Evolutionary conservation across 1,140 invertebrate genomes (phyloP), one percentile per base, ranked within the genome.

Genomic region (Drosophila yakuba): DNA sequence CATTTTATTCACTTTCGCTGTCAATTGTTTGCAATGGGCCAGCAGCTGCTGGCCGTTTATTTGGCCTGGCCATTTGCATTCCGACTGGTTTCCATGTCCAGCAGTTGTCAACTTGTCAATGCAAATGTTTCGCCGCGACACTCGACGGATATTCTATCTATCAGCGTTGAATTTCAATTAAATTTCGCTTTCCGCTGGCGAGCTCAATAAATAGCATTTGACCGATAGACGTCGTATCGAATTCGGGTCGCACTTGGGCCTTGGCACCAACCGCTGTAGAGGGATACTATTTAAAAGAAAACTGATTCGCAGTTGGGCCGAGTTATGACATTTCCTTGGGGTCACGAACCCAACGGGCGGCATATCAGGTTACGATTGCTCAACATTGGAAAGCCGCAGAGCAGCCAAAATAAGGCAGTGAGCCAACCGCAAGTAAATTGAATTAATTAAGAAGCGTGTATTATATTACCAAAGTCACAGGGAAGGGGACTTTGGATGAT

Each of bases 401-500:
- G 56, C 15, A 20, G 14, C 25, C 11, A 32, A 35, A 63, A 63
- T 25, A 45, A 35, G 36, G 20, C 28, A 35, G 36, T 43, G 38
- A 20, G 36, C 55, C 60, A 72, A 63, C 62, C 74, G 55, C 67
- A 82, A 82, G 61, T 57, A 61, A 74, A 82, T 60, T 63, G 75
- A 88, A 88, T 86, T 88, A 88, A 86, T 86, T 86, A 88, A 64
- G 84, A 67, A 84, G 60, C 64, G 67, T 66, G 80, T 80, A 89
- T 89, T 89, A 84, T 78, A 74, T 89, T 75, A 79, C 74, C 66
- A 36, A 48, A 78, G 41, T 35, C 55, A 74, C 57, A 10, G 41
- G 8, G 32, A 1, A 32, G 41, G 17, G 32, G 2, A n/a, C 6
- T 2, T 2, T 11, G 23, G 51, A 44, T 67, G 17, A 62, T 48